A percentile compares a stretch with the other conserved stretches of the same genome.
These are phyloP conservation scores for Eupithecia subumbrata DNA, from an alignment of 2,888 invertebrate species.

Conservation along the genomic window DNA sequence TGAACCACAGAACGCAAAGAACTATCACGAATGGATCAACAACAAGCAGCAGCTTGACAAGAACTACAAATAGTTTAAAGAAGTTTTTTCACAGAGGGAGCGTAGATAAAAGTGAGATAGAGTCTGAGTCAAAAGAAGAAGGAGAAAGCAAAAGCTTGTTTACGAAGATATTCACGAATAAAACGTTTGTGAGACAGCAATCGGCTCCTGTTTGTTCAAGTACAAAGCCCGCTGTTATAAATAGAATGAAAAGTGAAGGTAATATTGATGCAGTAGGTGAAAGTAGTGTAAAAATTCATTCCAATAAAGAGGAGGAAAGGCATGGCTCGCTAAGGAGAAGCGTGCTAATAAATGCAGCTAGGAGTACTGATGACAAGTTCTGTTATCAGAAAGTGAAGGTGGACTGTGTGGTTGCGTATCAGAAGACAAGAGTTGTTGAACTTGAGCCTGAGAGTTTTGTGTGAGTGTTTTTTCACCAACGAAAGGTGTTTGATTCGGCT, in stretches of 20 bases:
- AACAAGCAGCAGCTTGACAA: conserved; percentile 84
- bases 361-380: conserved; percentile 73
- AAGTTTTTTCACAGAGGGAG: conserved; percentile 79
- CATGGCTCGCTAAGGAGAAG: conserved; percentile 75
- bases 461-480: conserved; percentile 37
- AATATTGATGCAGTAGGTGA: conserved; percentile 64
- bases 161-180: conserved; percentile 68
- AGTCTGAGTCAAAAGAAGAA: conserved; percentile 65
- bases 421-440: conserved; percentile 72
- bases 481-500: background rate
- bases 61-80: conserved; percentile 84
- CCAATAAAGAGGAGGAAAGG: conserved; percentile 65
- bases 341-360: conserved; percentile 77
- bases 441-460: conserved; percentile 79
- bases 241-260: conserved; percentile 73
- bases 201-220: conserved; percentile 72
- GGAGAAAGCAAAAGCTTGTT: conserved; percentile 60
- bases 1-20: conserved; percentile 72
- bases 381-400: conserved; percentile 72
- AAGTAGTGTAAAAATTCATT: conserved; percentile 66
- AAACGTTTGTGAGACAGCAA: conserved; percentile 72
- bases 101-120: conserved; percentile 71
- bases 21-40: conserved; percentile 86
- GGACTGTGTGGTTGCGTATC: conserved; percentile 74
- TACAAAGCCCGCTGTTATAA: conserved; percentile 63